Evolutionary conservation across 1,140 invertebrate genomes (phyloP).

Genomic region (Bicyclus anynana): DNA sequence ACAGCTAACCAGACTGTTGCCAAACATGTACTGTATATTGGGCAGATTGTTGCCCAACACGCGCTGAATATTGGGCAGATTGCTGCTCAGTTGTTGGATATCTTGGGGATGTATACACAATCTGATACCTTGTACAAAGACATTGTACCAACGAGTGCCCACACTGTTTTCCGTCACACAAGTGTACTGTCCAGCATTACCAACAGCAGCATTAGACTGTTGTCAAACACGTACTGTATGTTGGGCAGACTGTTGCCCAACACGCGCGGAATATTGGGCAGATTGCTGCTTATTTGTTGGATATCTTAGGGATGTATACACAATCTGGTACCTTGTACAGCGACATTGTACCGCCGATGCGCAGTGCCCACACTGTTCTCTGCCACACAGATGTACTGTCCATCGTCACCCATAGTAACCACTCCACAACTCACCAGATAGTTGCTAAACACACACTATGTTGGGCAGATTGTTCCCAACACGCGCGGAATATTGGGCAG

Average conservation of each 20-base stretch:
- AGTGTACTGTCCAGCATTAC: constrained; percentile 62
- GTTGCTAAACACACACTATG: constrained; percentile 13
- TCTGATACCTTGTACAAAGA: constrained; percentile 53
- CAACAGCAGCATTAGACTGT: constrained; percentile 27
- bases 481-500: constrained; percentile 29
- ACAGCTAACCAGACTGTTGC: constrained; percentile 29
- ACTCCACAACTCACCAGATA: constrained; percentile 46
- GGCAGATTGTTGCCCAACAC: no score
- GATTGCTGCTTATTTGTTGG: no score
- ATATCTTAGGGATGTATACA: no score
- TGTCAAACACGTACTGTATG: background rate
- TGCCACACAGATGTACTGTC: constrained; percentile 66
- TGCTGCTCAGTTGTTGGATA: no score
- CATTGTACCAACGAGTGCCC: constrained; percentile 50
- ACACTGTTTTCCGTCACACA: constrained; percentile 64
- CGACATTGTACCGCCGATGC: constrained; percentile 52
- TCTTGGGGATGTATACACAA: no score
- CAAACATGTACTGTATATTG: background rate
- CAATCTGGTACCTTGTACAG: constrained; percentile 45
- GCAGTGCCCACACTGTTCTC: constrained; percentile 55
- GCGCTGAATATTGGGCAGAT: background rate
- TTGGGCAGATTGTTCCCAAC: no score
- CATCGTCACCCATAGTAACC: constrained; percentile 37
- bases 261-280: background rate
- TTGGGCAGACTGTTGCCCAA: no score